These are phyloP conservation scores for Ormyrus thymus DNA, from an alignment of 2,888 invertebrate genomes.

Conservation along the genomic window DNA sequence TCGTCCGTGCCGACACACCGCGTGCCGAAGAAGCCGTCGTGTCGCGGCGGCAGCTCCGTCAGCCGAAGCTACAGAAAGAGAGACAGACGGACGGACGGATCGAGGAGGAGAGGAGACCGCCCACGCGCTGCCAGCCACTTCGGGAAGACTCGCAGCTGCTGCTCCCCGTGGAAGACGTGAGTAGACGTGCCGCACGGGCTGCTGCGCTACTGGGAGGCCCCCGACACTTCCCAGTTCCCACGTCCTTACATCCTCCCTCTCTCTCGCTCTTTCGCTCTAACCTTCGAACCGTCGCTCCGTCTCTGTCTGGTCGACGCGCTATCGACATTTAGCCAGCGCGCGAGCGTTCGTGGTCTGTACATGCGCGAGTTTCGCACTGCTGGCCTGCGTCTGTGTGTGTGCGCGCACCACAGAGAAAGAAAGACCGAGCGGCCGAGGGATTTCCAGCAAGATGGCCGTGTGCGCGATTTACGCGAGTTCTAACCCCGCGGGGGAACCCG, in stretches of 20 bases:
- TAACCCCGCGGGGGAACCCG: too few relatives aligned
- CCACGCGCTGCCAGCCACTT: conserved; percentile 19
- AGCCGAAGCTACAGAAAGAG: not conserved
- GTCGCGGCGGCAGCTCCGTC: too few relatives aligned
- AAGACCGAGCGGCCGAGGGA: conserved; percentile 64
- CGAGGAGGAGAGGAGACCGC: conserved; percentile 7
- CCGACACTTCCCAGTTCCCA: not conserved
- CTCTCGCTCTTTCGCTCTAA: conserved; percentile 8
- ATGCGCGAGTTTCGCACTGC: conserved; percentile 27
- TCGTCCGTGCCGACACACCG: not conserved
- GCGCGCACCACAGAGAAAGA: conserved; percentile 28
- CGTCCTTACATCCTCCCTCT: not conserved
- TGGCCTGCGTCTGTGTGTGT: not conserved
- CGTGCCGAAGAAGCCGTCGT: not conserved
- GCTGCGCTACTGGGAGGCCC: not conserved
- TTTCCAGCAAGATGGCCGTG: conserved; percentile 71
- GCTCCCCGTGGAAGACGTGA: conserved; percentile 61
- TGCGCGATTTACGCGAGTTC: conserved; percentile 62
- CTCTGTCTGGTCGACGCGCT: conserved; percentile 21
- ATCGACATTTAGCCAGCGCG: conserved; percentile 38
- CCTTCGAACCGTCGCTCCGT: conserved; percentile 5
- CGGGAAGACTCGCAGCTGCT: conserved; percentile 54
- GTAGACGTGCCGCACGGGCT: conserved; percentile 48
- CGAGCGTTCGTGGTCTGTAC: conserved; percentile 8
- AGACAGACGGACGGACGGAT: not conserved